Conservation (phyloP, 2,797 vertebrate species). For the Pempheris klunzingeri region DNA sequence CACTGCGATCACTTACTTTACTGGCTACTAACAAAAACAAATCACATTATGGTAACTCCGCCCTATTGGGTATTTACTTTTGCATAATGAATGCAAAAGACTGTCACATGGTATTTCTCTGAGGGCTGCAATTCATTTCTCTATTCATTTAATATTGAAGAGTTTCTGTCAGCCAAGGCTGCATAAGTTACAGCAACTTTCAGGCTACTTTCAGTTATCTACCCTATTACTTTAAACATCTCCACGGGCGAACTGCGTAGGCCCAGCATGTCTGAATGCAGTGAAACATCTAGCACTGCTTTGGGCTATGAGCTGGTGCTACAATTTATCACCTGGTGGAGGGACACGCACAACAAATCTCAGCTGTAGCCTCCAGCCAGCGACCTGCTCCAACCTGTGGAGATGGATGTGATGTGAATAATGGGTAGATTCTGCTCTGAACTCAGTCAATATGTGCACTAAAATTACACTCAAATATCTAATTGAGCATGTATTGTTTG, state of each 20-base stretch:
- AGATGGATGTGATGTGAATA: slow-evolving; percentile 22
- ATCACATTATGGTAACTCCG: no score
- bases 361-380: slow-evolving; percentile 55
- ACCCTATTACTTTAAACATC: background rate
- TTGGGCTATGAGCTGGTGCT: slow-evolving; percentile 31
- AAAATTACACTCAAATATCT: slow-evolving; percentile 9
- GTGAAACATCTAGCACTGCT: slow-evolving; percentile 35
- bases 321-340: slow-evolving; percentile 49
- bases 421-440: background rate
- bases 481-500: background rate
- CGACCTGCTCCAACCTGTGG: slow-evolving; percentile 65
- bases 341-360: slow-evolving; percentile 32
- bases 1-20: background rate
- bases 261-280: slow-evolving; percentile 8
- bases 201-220: background rate
- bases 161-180: background rate
- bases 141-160: background rate
- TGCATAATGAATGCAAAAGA: background rate
- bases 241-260: background rate
- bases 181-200: background rate
- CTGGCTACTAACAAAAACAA: background rate
- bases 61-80: background rate
- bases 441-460: background rate
- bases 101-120: background rate
- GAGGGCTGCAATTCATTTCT: background rate